Evolutionary conservation across 2,797 vertebrate species (phyloP), one percentile per base, ranked within the genome.

Genomic region (Linurgus olivaceus): DNA sequence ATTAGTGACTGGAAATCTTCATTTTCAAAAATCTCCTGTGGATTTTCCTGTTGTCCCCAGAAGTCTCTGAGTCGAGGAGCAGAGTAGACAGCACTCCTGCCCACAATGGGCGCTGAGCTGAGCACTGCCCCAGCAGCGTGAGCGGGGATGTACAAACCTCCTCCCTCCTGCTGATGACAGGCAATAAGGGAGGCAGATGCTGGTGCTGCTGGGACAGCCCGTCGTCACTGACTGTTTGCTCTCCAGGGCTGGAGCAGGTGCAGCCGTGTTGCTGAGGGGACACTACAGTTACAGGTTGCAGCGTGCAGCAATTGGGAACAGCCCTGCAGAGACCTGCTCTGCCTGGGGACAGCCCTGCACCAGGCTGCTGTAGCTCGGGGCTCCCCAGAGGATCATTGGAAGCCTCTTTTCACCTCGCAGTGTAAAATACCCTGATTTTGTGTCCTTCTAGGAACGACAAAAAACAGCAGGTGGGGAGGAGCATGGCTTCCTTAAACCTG

Each of bases 281-380:
- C 5, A 1, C 2, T 45, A 31, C 28, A 44, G 7, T 24, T 26
- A 57, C 31, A 35, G 67, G 5, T 4, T 17, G 7, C 10, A 7
- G 3, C 26, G 17, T 3, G 3, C 8, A 40, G 72, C 40, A 6
- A 2, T 4, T 21, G 4, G 50, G 42, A 25, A 0, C 62, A 31
- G 6, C 58, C 31, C 5, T 0, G 9, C 26, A 68, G 37, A 19
- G 51, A 45, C 47, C 50, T 21, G 38, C 59, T 47, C 17, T 74
- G 40, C 65, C 28, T 8, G 4, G 40, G 51, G 48, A 55, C 62
- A 71, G 21, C 62, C n/a, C 38, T 18, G 48, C 13, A 3, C 44
- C 12, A 1, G 17, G 35, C 40, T 72, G 45, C 61, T 78, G n/a
- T 5, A 15, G 7, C 37, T 59, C 0, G 0, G 5, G 4, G 25